Evolutionary conservation across 2,888 invertebrate genomes (phyloP).

Genomic region (Sphinx pinastri): DNA sequence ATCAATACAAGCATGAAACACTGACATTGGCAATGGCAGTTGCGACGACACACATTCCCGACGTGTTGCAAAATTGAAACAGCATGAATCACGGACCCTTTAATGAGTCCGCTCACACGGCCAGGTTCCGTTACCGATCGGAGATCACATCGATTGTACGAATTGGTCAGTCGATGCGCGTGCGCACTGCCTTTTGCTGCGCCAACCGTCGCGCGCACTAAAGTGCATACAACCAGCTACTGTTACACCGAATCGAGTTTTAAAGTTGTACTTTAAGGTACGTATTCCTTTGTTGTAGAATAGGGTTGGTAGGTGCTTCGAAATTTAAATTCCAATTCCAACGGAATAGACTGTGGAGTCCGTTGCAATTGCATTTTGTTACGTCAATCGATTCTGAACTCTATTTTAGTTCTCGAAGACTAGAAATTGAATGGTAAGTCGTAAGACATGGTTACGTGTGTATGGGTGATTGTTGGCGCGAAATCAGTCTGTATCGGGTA

Average conservation of each 20-base stretch:
- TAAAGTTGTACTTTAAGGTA: background rate
- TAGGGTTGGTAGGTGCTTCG: background rate
- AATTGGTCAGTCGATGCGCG: slow-evolving; percentile 64
- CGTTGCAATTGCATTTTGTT: background rate
- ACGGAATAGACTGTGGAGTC: slow-evolving; percentile 4
- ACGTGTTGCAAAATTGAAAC: slow-evolving; percentile 1
- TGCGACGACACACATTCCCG: slow-evolving; percentile 11
- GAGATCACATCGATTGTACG: slow-evolving; percentile 54
- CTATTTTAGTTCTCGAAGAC: slow-evolving; percentile 31
- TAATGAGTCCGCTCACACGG: slow-evolving; percentile 55
- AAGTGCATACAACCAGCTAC: slow-evolving; percentile 18
- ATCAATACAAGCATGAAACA: background rate
- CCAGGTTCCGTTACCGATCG: slow-evolving; percentile 65
- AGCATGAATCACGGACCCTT: slow-evolving; percentile 41
- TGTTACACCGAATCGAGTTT: background rate
- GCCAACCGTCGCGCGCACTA: slow-evolving; percentile 29
- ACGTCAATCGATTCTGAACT: slow-evolving; percentile 29
- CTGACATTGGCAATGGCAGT: slow-evolving; percentile 13
- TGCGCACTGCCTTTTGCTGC: slow-evolving; percentile 60
- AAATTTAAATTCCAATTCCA: slow-evolving; percentile 31
- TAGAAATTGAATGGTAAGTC: background rate
- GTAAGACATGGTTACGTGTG: background rate
- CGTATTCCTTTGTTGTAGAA: background rate
- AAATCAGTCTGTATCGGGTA: slow-evolving; percentile 61
- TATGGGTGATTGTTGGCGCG: slow-evolving; percentile 40